These are phyloP conservation scores for Pseudorhombus dupliciocellatus DNA, from an alignment of 2,113 vertebrate genomes.

Conservation along the genomic window DNA sequence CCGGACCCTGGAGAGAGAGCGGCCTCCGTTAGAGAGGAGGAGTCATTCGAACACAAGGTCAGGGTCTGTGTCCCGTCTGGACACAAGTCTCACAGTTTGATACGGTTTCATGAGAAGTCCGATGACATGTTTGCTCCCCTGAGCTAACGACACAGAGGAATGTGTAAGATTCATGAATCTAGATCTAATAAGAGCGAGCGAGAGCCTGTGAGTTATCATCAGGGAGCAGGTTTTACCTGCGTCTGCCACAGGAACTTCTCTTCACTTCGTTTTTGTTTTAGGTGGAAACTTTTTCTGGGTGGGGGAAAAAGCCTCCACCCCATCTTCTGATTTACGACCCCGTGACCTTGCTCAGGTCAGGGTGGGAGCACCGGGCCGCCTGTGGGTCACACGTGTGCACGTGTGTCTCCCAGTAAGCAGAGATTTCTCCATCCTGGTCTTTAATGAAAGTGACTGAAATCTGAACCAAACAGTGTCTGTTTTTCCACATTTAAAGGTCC, in stretches of 20 bases:
- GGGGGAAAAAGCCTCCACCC: slow-evolving; percentile 4
- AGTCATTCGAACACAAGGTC: slow-evolving; percentile 55
- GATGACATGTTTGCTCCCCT: slow-evolving; percentile 45
- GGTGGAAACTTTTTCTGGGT: slow-evolving; percentile 10
- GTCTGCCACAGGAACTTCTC: slow-evolving; percentile 1
- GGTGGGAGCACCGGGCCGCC: slow-evolving; percentile 25
- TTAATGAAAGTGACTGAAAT: neutral
- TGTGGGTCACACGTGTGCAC: slow-evolving; percentile 17
- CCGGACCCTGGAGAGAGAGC: neutral
- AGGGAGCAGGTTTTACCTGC: slow-evolving; percentile 14
- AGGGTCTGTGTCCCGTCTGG: slow-evolving; percentile 51
- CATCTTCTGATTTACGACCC: slow-evolving; percentile 19
- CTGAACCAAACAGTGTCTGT: too few species aligned
- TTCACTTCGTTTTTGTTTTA: slow-evolving; percentile 11
- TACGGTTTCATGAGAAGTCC: slow-evolving; percentile 55
- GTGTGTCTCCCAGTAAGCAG: neutral
- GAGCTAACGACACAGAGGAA: slow-evolving; percentile 10
- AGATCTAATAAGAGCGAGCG: neutral
- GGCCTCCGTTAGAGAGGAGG: slow-evolving; percentile 33
- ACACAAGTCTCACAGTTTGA: slow-evolving; percentile 59
- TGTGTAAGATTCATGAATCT: slow-evolving; percentile 23
- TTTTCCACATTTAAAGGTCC: too few species aligned
- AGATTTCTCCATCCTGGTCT: neutral
- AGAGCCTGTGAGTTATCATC: slow-evolving; percentile 20
- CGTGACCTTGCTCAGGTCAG: slow-evolving; percentile 31